These are phyloP conservation scores for Subanguina moxae DNA, from an alignment of 1,140 invertebrate species.

Conservation along the genomic window DNA sequence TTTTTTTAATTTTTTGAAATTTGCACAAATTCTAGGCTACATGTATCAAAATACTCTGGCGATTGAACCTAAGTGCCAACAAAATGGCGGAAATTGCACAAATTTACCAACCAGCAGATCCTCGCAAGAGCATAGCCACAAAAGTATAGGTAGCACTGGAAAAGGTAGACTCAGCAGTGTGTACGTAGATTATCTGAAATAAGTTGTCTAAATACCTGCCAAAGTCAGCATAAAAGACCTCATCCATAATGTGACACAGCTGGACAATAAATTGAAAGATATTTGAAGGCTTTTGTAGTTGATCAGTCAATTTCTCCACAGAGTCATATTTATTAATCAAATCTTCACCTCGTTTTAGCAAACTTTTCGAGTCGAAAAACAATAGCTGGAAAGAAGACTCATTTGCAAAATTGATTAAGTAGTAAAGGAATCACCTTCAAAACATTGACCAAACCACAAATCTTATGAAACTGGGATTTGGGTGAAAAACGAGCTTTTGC, in stretches of 20 bases:
- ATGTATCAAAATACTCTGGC: background rate
- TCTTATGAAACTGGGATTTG: background rate
- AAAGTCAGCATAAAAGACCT: background rate
- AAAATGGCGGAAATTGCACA: background rate
- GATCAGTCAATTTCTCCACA: background rate
- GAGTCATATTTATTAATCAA: slow-evolving; percentile 18
- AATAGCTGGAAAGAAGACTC: slow-evolving; percentile 9
- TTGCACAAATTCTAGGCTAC: background rate
- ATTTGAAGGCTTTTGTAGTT: background rate
- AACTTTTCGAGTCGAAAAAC: slow-evolving; percentile 54
- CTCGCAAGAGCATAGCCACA: slow-evolving; percentile 32
- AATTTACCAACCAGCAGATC: slow-evolving; percentile 11
- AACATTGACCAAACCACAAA: slow-evolving; percentile 8
- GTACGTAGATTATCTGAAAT: background rate
- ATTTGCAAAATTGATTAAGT: slow-evolving; percentile 1
- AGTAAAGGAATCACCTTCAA: slow-evolving; percentile 13
- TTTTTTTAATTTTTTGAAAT: too few species aligned
- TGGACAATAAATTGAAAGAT: too few species aligned
- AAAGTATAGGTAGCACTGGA: slow-evolving; percentile 30
- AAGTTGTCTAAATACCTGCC: background rate
- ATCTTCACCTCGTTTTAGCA: slow-evolving; percentile 58
- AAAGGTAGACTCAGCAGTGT: slow-evolving; percentile 13
- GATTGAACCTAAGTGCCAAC: background rate
- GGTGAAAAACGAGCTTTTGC: slow-evolving; percentile 16
- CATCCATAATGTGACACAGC: background rate